Percentiles rank a stretch among this genome's conserved stretches.
Conservation (phyloP, 1,140 invertebrate genomes). For the Pseudomyrmex sp. region DNA sequence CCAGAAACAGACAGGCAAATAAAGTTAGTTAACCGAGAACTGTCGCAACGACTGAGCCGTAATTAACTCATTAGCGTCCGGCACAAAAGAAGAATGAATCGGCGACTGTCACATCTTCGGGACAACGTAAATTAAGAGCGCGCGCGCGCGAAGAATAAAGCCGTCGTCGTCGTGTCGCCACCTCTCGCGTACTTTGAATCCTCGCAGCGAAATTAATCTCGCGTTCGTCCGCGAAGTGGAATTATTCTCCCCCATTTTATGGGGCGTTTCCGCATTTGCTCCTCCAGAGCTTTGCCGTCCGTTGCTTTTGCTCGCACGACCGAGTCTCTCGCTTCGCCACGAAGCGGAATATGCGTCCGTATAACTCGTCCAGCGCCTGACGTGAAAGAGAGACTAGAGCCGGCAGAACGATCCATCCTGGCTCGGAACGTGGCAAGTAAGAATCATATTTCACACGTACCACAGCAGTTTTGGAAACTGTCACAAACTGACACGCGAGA, state of each 20-base stretch:
- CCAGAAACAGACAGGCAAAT: slow-evolving; percentile 24
- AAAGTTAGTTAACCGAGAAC: slow-evolving; percentile 33
- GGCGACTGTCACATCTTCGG: slow-evolving; percentile 5
- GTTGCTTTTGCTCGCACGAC: slow-evolving; percentile 13
- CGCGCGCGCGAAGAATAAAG: slow-evolving; percentile 24
- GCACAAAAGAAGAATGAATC: slow-evolving; percentile 25
- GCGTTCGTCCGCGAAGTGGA: slow-evolving; percentile 14
- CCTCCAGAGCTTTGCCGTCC: not conserved
- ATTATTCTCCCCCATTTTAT: slow-evolving; percentile 62
- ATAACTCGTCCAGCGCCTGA: slow-evolving; percentile 1
- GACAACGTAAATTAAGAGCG: slow-evolving; percentile 27
- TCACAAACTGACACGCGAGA: slow-evolving; percentile 20
- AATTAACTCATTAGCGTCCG: slow-evolving; percentile 52
- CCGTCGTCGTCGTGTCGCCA: slow-evolving; percentile 10
- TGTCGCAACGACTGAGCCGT: slow-evolving; percentile 1
- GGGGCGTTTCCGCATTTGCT: slow-evolving; percentile 18
- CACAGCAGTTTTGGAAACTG: slow-evolving; percentile 18
- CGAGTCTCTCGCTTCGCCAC: slow-evolving; percentile 7
- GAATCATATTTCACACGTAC: slow-evolving; percentile 42
- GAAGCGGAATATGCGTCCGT: slow-evolving; percentile 28
- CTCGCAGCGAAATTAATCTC: slow-evolving; percentile 20
- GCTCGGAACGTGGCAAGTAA: not conserved
- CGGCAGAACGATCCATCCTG: slow-evolving; percentile 40
- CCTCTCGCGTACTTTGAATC: slow-evolving; percentile 9
- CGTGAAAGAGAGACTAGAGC: slow-evolving; percentile 29